Conservation (phyloP, 2,888 invertebrate genomes). For the Unio pictorum region DNA sequence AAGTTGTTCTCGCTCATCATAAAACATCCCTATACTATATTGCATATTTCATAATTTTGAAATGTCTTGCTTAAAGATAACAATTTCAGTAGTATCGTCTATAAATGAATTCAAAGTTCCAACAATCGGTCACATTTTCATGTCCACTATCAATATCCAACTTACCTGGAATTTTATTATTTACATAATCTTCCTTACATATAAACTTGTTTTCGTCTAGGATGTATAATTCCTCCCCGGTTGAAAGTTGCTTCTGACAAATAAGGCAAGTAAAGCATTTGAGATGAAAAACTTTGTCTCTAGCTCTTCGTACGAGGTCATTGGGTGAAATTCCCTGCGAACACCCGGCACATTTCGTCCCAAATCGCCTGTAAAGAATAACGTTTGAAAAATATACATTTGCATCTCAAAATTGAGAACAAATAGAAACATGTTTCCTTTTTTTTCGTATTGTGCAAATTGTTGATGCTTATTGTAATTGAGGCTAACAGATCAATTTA, state of each 20-base stretch:
- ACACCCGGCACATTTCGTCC: constrained; percentile 98
- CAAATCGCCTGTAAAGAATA: constrained; percentile 86
- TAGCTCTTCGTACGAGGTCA: constrained; percentile 95
- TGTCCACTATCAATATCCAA: neutral
- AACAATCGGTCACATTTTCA: too few relatives aligned
- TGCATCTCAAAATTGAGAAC: neutral
- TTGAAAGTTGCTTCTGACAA: constrained; percentile 96
- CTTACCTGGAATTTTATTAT: constrained; percentile 66
- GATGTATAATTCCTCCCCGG: constrained; percentile 98
- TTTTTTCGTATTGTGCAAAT: too few relatives aligned
- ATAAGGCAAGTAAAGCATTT: constrained; percentile 99
- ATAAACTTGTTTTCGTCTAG: constrained; percentile 99
- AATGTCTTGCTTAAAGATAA: too few relatives aligned
- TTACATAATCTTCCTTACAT: constrained; percentile 97
- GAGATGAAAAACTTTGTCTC: constrained; percentile 98
- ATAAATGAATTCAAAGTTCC: neutral
- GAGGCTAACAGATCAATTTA: too few relatives aligned
- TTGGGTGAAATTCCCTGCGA: constrained; percentile 96
- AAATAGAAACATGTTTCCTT: too few relatives aligned
- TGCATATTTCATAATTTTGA: too few relatives aligned
- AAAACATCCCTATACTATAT: too few relatives aligned
- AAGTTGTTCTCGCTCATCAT: too few relatives aligned
- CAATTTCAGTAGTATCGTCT: neutral
- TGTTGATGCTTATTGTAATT: too few relatives aligned
- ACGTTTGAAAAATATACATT: neutral